Evolutionary conservation across 1,140 invertebrate species (phyloP), one percentile per base, ranked within the genome.

Genomic region (Nylanderia fulva): DNA sequence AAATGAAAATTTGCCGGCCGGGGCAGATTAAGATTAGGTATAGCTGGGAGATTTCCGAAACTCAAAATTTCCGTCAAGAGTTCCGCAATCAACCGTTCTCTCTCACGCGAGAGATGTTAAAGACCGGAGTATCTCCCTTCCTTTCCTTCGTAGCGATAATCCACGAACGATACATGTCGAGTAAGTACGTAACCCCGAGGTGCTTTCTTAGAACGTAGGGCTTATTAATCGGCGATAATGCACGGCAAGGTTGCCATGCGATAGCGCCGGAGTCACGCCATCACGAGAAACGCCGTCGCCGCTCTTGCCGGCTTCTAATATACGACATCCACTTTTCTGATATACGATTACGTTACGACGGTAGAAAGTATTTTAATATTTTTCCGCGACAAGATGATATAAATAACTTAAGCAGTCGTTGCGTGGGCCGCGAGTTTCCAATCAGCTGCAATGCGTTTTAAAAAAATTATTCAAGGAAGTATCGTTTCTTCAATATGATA

Each of bases 201-300:
- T 87, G 69, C 77, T 89, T 89, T 89, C 88, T 80, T 89, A 85
- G 88, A 89, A 89, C 86, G 71, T 87, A 89, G 66, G 86, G 77
- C 83, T 89, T 87, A 89, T 87, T 89, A 89, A 89, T 80, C 83
- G 77, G 68, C 84, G 88, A 87, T 89, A 89, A 89, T 89, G 86
- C 86, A 87, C 83, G 74, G 36, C 75, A 69, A 85, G 86, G 88
- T 87, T 86, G 86, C 86, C 84, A 76, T 74, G 83, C 71, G 84
- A 89, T 87, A 85, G 77, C 63, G 54, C 66, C 42, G 64, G 64
- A 87, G 75, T 85, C 84, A 87, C 88, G 86, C 86, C 88, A 89
- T 85, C 72, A 39, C 83, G 60, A 68, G 58, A 86, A 71, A 68
- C 72, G 52, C 80, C 80, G 74, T 85, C 48, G 85, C 29, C 80